phyloP scores from a whole-genome alignment of 2,797 vertebrate species.

The Zalophus californianus region DNA sequence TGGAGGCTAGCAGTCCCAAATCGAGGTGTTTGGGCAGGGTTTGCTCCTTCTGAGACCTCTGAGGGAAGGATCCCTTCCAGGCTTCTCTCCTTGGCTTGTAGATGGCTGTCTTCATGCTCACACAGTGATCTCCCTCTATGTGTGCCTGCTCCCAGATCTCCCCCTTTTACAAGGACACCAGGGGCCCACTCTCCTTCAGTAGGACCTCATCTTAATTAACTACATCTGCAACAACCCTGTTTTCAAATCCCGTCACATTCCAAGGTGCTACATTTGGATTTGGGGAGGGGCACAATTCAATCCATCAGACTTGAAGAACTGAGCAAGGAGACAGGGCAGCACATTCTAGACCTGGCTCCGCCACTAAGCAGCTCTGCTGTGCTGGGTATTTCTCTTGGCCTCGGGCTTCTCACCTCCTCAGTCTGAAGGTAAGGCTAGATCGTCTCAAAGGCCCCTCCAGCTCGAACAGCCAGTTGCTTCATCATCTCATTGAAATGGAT shows the following conservation, averaged over 20 bases:
- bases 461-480: constrained; percentile 1
- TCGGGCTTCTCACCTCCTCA: not conserved
- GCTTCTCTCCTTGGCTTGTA: not conserved
- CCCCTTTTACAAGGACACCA: not conserved
- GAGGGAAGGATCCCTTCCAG: not conserved
- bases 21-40: not conserved
- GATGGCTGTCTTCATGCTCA: not conserved
- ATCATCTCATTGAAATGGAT: constrained; percentile 53
- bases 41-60: not conserved
- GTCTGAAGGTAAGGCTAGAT: not conserved
- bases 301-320: not conserved
- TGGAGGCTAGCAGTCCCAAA: not conserved
- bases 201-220: not conserved
- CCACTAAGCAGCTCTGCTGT: not conserved
- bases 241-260: not conserved
- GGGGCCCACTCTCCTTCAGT: not conserved
- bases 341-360: not conserved
- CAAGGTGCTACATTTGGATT: not conserved
- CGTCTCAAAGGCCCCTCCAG: not conserved
- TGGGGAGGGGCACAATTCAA: not conserved
- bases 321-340: not conserved
- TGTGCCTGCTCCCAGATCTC: not conserved
- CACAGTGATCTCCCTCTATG: not conserved
- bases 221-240: not conserved
- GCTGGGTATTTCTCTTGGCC: not conserved